Conservation (phyloP, 2,888 invertebrate genomes). For the Ceriagrion tenellum region DNA sequence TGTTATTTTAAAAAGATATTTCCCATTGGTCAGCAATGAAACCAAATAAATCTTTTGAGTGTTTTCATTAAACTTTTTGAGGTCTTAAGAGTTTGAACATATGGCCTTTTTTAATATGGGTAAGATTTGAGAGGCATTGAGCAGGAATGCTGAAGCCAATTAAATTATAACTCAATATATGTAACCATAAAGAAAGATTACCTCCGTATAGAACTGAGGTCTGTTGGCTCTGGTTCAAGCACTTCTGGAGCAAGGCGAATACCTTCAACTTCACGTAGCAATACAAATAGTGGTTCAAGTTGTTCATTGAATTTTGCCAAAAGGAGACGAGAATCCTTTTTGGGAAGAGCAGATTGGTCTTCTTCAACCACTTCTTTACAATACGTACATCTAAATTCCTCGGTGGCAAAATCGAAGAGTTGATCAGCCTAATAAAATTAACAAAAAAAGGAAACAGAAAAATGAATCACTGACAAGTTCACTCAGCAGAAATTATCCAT, state of each 20-base stretch:
- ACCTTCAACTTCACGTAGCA: slow-evolving; percentile 94
- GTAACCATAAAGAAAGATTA: slow-evolving; percentile 74
- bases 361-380: slow-evolving; percentile 95
- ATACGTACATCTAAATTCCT: slow-evolving; percentile 92
- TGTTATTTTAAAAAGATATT: neutral
- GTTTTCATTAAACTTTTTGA: slow-evolving; percentile 33
- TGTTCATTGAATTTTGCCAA: slow-evolving; percentile 97
- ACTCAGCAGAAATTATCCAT: too few relatives aligned
- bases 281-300: slow-evolving; percentile 93
- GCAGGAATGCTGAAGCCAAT: too few relatives aligned
- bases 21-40: neutral
- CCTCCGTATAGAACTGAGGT: slow-evolving; percentile 91
- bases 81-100: neutral
- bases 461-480: too few relatives aligned
- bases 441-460: slow-evolving; percentile 26
- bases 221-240: slow-evolving; percentile 95
- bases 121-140: too few relatives aligned
- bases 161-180: neutral
- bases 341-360: slow-evolving; percentile 94
- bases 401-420: slow-evolving; percentile 90
- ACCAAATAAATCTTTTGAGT: slow-evolving; percentile 57
- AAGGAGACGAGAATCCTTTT: slow-evolving; percentile 94
- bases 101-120: too few relatives aligned
- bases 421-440: slow-evolving; percentile 86
- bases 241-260: slow-evolving; percentile 95